Percentiles rank a stretch among this genome's conserved stretches.
Conservation (phyloP, 2,113 vertebrate species). For the Cheilinus undulatus region DNA sequence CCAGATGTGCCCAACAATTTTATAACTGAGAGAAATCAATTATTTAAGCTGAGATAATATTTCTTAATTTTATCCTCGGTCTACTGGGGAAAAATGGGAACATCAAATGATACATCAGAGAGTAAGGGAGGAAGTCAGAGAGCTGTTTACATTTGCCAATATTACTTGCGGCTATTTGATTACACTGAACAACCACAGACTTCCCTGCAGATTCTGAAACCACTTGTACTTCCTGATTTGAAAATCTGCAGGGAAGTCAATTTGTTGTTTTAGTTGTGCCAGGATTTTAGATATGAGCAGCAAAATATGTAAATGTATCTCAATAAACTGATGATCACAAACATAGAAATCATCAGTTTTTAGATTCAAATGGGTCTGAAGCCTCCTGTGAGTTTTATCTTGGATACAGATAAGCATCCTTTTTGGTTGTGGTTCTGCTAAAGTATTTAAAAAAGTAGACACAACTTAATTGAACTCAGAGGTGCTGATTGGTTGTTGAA, state of each 20-base stretch:
- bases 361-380: too few relatives aligned
- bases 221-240: not conserved
- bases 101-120: not conserved
- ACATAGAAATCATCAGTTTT: not conserved
- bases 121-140: not conserved
- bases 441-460: not conserved
- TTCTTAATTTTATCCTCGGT: not conserved
- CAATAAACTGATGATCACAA: not conserved
- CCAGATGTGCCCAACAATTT: not conserved
- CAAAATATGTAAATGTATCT: not conserved
- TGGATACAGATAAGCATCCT: not conserved
- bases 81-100: not conserved
- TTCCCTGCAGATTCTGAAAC: not conserved
- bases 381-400: not conserved
- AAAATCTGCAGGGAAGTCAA: not conserved
- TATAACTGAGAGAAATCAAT: not conserved
- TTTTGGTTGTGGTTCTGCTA: not conserved
- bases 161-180: not conserved
- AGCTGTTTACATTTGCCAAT: not conserved
- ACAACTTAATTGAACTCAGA: not conserved
- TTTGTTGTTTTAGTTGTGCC: not conserved
- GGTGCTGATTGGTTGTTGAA: too few relatives aligned
- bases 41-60: not conserved
- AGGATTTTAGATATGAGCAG: not conserved
- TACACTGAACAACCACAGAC: not conserved